These are phyloP conservation scores for Macrosteles quadrilineatus DNA, from an alignment of 1,140 invertebrate genomes.

Conservation along the genomic window DNA sequence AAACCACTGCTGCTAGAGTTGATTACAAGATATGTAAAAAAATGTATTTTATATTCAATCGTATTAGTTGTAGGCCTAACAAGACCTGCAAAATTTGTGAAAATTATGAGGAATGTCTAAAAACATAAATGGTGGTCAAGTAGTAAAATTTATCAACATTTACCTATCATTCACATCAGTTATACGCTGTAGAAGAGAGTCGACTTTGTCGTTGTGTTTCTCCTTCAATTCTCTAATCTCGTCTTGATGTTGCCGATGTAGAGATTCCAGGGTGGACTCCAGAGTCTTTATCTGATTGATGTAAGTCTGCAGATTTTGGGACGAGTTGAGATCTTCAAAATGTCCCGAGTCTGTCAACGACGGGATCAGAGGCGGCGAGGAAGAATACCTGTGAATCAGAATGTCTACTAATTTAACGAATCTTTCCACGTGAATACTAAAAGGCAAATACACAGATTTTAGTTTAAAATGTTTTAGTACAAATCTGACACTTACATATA, in stretches of 20 bases:
- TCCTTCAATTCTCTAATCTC: conserved; percentile 72
- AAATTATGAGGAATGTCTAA: too few species aligned
- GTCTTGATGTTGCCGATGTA: conserved; percentile 56
- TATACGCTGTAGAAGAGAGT: conserved; percentile 73
- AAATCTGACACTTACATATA: not conserved
- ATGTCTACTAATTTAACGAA: too few species aligned
- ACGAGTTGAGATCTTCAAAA: conserved; percentile 67
- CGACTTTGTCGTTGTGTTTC: conserved; percentile 75
- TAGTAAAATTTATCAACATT: too few species aligned
- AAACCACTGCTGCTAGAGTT: too few species aligned
- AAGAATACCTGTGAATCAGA: conserved; percentile 29
- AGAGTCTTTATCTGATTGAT: not conserved
- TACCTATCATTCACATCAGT: conserved; percentile 71
- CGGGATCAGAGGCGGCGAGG: conserved; percentile 32
- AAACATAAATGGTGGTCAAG: too few species aligned
- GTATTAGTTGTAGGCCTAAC: too few species aligned
- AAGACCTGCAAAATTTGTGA: too few species aligned
- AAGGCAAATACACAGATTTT: not conserved
- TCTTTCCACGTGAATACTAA: conserved; percentile 18
- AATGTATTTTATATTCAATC: too few species aligned
- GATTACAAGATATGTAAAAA: too few species aligned
- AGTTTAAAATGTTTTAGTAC: not conserved
- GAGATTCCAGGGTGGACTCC: conserved; percentile 1
- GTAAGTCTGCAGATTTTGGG: not conserved
- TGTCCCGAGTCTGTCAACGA: conserved; percentile 83